A percentile compares a stretch with the other conserved stretches of the same genome.
These are phyloP conservation scores for Geopemphigus sp. DNA, from an alignment of 1,140 invertebrate species.

Conservation along the genomic window DNA sequence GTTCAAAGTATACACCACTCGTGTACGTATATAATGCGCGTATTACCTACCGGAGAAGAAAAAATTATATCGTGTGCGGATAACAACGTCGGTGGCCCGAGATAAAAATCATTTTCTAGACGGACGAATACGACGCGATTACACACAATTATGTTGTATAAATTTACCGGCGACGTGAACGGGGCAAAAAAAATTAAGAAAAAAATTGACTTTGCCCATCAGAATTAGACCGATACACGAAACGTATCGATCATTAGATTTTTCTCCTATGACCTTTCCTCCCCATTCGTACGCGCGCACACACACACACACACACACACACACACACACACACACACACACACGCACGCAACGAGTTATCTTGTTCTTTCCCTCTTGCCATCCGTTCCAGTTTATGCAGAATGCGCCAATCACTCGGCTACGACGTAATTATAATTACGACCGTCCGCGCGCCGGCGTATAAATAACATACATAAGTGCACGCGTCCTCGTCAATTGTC, in stretches of 20 bases:
- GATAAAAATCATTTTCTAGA: conserved; percentile 35
- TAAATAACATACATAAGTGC: too few species aligned
- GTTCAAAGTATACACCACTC: conserved; percentile 19
- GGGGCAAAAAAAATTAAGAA: background rate
- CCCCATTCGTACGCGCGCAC: too few species aligned
- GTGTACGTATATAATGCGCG: background rate
- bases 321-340: too few species aligned
- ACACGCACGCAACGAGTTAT: too few species aligned
- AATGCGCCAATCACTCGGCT: background rate
- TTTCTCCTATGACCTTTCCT: background rate
- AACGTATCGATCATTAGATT: background rate
- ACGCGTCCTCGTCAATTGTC: too few species aligned
- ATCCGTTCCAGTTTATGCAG: background rate
- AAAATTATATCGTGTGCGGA: conserved; percentile 19
- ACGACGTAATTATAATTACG: conserved; percentile 8
- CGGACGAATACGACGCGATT: conserved; percentile 2
- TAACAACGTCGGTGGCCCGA: conserved; percentile 47
- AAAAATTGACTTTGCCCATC: conserved; percentile 24
- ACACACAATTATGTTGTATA: background rate
- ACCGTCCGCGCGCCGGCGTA: too few species aligned
- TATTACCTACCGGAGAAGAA: conserved; percentile 18
- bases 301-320: too few species aligned
- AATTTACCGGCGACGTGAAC: background rate
- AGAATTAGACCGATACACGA: conserved; percentile 17
- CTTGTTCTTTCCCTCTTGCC: too few species aligned